phyloP scores from a whole-genome alignment of 2,113 vertebrate species.

The Xiphorhynchus elegans region DNA sequence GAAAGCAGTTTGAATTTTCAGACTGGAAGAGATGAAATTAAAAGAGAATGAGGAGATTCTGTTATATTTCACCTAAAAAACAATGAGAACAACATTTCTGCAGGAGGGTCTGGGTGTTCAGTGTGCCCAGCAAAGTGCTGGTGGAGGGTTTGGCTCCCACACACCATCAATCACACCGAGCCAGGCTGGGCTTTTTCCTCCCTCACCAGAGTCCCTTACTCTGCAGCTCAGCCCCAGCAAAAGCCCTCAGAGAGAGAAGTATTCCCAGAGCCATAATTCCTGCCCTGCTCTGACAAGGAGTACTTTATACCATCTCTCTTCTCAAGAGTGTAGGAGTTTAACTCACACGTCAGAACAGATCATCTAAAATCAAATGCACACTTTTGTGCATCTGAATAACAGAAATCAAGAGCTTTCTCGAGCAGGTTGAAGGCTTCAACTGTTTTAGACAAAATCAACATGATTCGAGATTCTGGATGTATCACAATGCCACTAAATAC shows the following conservation, averaged over 20 bases:
- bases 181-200: neutral
- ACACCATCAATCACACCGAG: neutral
- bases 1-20: constrained; percentile 65
- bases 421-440: neutral
- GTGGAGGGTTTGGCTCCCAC: neutral
- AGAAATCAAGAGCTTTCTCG: neutral
- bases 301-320: neutral
- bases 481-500: neutral
- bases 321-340: neutral
- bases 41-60: neutral
- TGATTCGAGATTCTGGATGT: neutral
- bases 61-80: neutral
- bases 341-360: neutral
- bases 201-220: neutral
- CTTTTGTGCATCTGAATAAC: neutral
- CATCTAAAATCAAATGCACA: accelerated
- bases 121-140: neutral
- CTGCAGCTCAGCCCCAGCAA: neutral
- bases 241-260: neutral
- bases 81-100: neutral
- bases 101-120: neutral
- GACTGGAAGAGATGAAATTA: constrained; percentile 17
- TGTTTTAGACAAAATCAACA: neutral
- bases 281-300: neutral
- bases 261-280: neutral